Conservation (phyloP, 2,888 invertebrate genomes). For the Eupithecia subfuscata region DNA sequence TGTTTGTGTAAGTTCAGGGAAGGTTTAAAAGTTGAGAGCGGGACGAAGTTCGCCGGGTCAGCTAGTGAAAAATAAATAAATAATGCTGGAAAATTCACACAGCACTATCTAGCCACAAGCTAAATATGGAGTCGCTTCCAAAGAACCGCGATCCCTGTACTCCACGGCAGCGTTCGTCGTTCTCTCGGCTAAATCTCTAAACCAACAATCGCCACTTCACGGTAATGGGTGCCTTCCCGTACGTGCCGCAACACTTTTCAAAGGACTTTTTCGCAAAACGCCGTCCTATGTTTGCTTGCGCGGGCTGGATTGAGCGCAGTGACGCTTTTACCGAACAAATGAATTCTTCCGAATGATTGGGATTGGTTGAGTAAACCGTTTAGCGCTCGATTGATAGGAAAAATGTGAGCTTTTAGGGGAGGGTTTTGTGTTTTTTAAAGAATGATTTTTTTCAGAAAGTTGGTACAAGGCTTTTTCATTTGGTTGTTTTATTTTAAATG, state of each 20-base stretch:
- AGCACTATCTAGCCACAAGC: too few relatives aligned
- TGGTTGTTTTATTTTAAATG: not conserved
- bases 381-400: constrained; percentile 61
- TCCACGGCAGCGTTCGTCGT: constrained; percentile 41
- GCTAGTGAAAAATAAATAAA: too few relatives aligned
- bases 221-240: constrained; percentile 82
- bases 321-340: constrained; percentile 77
- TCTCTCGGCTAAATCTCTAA: constrained; percentile 77
- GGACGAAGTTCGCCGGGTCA: too few relatives aligned
- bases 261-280: constrained; percentile 82
- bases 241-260: constrained; percentile 84
- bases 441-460: not conserved
- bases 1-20: too few relatives aligned
- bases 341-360: constrained; percentile 74
- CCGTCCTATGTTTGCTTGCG: constrained; percentile 68
- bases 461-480: not conserved
- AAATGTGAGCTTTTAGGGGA: constrained; percentile 39
- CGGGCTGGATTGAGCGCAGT: constrained; percentile 65
- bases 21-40: too few relatives aligned
- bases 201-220: constrained; percentile 81
- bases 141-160: not conserved
- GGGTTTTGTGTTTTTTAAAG: constrained; percentile 28
- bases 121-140: constrained; percentile 32
- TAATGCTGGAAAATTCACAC: too few relatives aligned
- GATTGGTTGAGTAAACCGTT: constrained; percentile 73